These are phyloP conservation scores for Eurytoma adleriae DNA, from an alignment of 2,888 invertebrate species.

Conservation along the genomic window DNA sequence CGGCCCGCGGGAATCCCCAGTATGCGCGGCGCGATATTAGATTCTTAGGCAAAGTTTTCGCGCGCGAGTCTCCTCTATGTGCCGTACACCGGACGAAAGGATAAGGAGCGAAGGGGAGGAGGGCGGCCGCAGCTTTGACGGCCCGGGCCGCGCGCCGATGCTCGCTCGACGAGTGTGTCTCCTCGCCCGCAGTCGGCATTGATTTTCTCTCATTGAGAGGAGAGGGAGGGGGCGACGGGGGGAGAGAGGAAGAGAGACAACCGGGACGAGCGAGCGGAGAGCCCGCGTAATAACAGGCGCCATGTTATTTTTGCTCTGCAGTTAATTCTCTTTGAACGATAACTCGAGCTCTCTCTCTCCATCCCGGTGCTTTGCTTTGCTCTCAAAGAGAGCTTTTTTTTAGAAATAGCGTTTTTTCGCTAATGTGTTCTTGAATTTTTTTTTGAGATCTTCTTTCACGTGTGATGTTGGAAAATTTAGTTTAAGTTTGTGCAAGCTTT, in stretches of 20 bases:
- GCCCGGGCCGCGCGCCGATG: too few relatives aligned
- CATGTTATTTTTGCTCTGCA: conserved; percentile 62
- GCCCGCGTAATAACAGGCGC: conserved; percentile 60
- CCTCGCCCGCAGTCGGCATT: conserved; percentile 58
- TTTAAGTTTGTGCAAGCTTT: too few relatives aligned
- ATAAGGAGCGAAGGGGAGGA: conserved; percentile 38
- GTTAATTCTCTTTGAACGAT: conserved; percentile 55
- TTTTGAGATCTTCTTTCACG: too few relatives aligned
- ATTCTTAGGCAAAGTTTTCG: conserved; percentile 75
- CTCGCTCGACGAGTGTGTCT: conserved; percentile 20
- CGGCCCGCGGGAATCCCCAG: conserved; percentile 67
- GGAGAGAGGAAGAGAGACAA: too few relatives aligned
- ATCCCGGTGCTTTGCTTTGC: conserved; percentile 20
- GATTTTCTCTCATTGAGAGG: conserved; percentile 62
- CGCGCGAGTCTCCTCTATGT: conserved; percentile 55
- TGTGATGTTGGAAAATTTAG: too few relatives aligned
- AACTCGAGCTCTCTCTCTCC: conserved; percentile 55
- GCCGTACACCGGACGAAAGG: neutral
- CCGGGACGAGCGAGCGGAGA: conserved; percentile 4
- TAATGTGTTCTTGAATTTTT: too few relatives aligned
- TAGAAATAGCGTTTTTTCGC: neutral
- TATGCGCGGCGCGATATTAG: conserved; percentile 75
- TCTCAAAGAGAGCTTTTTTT: neutral
- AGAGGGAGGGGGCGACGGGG: neutral
- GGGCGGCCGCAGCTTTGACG: conserved; percentile 28